Evolutionary conservation across 37 sponge, comb jelly and placozoan species (phyloP), one percentile per base, ranked within the genome.

Genomic region (Beroe ovata): DNA sequence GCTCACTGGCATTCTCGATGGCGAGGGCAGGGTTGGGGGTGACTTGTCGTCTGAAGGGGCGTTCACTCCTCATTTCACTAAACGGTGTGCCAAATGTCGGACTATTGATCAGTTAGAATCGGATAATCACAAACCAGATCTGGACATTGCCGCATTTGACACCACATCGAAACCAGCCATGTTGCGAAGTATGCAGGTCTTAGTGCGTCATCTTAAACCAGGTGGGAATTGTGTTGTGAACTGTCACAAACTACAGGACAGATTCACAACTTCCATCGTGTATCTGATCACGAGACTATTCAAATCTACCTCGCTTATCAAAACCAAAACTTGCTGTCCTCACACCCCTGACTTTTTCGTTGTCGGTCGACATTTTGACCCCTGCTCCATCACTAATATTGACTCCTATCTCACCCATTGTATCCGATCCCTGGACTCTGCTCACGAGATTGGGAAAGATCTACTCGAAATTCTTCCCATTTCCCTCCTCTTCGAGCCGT

Each of bases 311-410:
- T 77, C 84, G 23, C 47, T 77, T 40, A 41, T 77, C 84, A 77
- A 77, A 23, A 77, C 84, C 1, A 2, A 11, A 22, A n/a, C 33
- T 25, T 77, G 84, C 33, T 40, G 47, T 41, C 47, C 84, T n/a
- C 84, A 77, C 47, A 77, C 84, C n/a, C 84, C 84, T 4, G 84
- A 77, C 33, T 11, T 77, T 8, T 77, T 77, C 41, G 35, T 77
- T 28, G 84, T 77, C 6, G 84, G 38, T 40, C 4, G 33, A 77
- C 14, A 30, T 1, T 40, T n/a, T 54, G n/a, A 39, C 1, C 38
- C 42, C 20, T 40, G 54, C 26, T 25, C 11, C 30, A 2, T 29
- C 36, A 30, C 25, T 14, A 32, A 66, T 11, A 6, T 66, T 34
- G 32, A 29, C 16, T 77, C 84, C 22, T 42, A 20, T 21, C 25